These are phyloP conservation scores for Strigops habroptila DNA, from an alignment of 2,113 vertebrate genomes.

Conservation along the genomic window DNA sequence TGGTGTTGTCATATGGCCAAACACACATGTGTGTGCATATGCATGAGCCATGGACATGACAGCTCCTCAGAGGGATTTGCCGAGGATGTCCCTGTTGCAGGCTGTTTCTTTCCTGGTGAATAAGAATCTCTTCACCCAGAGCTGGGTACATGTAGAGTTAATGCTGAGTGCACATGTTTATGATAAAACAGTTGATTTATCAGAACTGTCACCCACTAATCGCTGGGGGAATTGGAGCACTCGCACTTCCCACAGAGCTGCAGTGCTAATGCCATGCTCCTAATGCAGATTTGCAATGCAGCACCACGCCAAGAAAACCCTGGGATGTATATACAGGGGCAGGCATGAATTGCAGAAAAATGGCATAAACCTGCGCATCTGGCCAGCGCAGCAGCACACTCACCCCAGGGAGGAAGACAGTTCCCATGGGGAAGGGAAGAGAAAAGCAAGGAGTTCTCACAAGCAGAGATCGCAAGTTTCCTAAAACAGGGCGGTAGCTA, in stretches of 20 bases:
- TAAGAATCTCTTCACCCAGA: background rate
- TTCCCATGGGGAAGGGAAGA: background rate
- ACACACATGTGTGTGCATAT: fast-evolving
- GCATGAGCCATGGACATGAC: background rate
- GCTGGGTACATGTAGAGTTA: background rate
- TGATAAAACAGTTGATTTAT: slow-evolving; percentile 44
- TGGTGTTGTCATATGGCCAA: background rate
- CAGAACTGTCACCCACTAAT: slow-evolving; percentile 34
- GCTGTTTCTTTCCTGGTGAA: background rate
- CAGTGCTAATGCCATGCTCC: background rate
- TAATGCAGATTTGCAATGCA: background rate
- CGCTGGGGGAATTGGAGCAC: background rate
- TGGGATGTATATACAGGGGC: too few species aligned
- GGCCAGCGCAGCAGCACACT: background rate
- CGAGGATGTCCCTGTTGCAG: background rate
- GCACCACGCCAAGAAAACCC: background rate
- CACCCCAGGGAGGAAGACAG: background rate
- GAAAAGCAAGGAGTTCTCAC: background rate
- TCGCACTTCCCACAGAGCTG: background rate
- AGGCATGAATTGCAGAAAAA: background rate
- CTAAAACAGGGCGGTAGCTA: background rate
- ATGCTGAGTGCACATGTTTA: background rate
- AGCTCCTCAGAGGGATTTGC: background rate
- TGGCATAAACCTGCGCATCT: background rate
- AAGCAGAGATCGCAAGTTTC: background rate